Conservation (phyloP, 2,113 vertebrate genomes). For the Bubo bubo region DNA sequence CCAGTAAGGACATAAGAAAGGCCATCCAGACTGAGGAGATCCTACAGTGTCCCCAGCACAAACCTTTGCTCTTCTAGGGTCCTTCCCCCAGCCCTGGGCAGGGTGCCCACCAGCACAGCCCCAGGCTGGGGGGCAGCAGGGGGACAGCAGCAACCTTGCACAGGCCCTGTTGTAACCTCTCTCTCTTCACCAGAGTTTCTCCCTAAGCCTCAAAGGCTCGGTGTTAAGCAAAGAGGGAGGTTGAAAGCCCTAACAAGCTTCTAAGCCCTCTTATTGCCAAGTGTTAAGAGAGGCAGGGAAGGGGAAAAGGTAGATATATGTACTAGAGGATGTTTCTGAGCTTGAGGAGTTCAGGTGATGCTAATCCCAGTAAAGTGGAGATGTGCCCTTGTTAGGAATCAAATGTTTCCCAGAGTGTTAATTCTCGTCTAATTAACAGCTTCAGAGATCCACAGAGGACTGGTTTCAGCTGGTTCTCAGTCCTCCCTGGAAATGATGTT, state of each 20-base stretch:
- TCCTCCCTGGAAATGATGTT: slow-evolving; percentile 15
- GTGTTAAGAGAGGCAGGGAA: too few species aligned
- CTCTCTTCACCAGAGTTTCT: not conserved
- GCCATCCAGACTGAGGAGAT: not conserved
- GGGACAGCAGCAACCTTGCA: not conserved
- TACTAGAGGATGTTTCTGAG: not conserved
- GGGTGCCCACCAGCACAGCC: not conserved
- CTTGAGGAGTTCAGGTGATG: not conserved
- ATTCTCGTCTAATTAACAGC: slow-evolving; percentile 48
- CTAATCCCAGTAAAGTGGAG: not conserved
- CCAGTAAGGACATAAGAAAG: not conserved
- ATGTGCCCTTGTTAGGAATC: not conserved
- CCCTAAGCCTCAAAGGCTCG: not conserved
- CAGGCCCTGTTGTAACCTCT: not conserved
- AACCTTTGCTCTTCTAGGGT: not conserved
- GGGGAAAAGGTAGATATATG: not conserved
- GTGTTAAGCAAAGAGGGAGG: not conserved
- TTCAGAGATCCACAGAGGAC: not conserved
- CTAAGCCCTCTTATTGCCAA: not conserved
- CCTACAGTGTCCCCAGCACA: not conserved
- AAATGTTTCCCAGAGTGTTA: not conserved
- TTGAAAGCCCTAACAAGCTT: not conserved
- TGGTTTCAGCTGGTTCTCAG: not conserved
- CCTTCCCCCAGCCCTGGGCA: too few species aligned
- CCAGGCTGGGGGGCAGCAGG: not conserved